Conservation (phyloP, 2,113 vertebrate genomes). For the Megalops atlanticus region DNA sequence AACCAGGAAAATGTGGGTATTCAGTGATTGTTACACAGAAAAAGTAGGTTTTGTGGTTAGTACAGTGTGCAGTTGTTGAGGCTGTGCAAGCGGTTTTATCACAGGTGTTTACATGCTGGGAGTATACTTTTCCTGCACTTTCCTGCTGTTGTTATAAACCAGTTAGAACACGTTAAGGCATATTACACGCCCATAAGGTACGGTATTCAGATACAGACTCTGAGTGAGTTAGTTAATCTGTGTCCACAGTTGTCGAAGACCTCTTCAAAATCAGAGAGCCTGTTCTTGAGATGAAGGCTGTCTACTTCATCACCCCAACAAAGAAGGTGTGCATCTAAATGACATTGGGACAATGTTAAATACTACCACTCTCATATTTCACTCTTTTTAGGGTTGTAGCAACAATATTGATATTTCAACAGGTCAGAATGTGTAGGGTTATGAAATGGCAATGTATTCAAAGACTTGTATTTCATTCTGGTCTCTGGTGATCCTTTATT, state of each 20-base stretch:
- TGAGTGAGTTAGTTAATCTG: background rate
- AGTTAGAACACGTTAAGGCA: background rate
- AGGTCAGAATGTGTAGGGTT: no score
- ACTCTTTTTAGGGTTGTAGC: no score
- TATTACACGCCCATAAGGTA: background rate
- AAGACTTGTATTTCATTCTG: no score
- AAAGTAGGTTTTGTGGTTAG: no score
- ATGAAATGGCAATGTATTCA: no score
- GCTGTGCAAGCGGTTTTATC: no score
- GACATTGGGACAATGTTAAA: background rate
- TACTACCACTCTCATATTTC: background rate
- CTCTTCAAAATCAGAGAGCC: slow-evolving; percentile 89
- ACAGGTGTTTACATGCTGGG: background rate
- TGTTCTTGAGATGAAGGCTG: slow-evolving; percentile 89
- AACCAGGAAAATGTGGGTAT: background rate
- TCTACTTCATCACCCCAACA: slow-evolving; percentile 92
- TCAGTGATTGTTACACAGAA: background rate
- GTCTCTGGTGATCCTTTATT: background rate
- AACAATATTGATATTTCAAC: no score
- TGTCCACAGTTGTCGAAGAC: slow-evolving; percentile 86
- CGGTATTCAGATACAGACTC: background rate
- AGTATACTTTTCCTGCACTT: background rate
- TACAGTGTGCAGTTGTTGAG: no score
- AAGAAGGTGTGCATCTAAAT: slow-evolving; percentile 72
- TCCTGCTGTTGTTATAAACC: background rate